phyloP scores from a whole-genome alignment of 2,888 invertebrate genomes.

The Scaeva pyrastri region DNA sequence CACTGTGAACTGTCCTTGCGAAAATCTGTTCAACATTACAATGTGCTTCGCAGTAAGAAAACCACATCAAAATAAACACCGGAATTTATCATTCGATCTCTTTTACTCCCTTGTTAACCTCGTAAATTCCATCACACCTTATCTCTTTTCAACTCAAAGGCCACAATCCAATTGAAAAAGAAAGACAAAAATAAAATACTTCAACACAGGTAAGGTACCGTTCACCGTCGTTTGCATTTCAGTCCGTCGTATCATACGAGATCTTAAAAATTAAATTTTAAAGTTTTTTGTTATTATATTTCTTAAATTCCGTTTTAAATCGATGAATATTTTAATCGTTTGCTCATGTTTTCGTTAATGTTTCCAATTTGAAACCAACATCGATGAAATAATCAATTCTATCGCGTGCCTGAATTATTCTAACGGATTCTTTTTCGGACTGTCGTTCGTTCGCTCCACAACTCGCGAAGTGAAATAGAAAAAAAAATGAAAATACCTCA shows the following conservation, averaged over 20 bases:
- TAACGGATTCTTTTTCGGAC: conserved; percentile 33
- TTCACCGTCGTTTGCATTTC: conserved; percentile 41
- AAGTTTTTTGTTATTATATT: conserved; percentile 40
- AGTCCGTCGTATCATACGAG: conserved; percentile 46
- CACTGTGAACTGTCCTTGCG: not conserved
- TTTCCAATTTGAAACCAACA: not conserved
- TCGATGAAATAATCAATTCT: not conserved
- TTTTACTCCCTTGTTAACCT: not conserved
- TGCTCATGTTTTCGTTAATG: not conserved
- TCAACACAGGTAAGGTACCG: conserved; percentile 44
- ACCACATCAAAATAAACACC: not conserved
- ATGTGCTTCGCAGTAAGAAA: not conserved
- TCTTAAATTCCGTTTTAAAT: conserved; percentile 1
- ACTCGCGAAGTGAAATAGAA: conserved; percentile 41
- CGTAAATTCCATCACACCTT: not conserved
- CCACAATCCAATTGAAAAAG: not conserved
- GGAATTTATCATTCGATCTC: conserved; percentile 11
- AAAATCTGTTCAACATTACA: not conserved
- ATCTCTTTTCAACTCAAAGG: not conserved
- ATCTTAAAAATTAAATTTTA: conserved; percentile 21
- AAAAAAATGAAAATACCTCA: conserved; percentile 47
- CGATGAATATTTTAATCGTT: not conserved
- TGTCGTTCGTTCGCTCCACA: conserved; percentile 27
- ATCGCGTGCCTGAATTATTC: conserved; percentile 51
- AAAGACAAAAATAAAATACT: conserved; percentile 36